Conservation (phyloP, 2,888 invertebrate species). For the Amiota mariae region DNA sequence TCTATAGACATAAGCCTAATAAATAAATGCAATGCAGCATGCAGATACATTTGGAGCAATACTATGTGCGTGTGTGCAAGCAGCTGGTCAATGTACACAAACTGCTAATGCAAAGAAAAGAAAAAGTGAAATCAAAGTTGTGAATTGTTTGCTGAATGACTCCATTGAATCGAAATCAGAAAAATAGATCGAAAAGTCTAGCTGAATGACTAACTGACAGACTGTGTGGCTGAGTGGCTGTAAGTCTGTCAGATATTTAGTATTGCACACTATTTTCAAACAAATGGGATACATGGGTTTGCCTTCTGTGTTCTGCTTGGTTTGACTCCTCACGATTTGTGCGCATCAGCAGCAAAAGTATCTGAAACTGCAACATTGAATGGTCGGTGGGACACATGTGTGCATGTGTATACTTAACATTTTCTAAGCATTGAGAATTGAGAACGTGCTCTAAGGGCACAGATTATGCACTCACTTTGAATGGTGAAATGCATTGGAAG, state of each 20-base stretch:
- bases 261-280: constrained; percentile 1
- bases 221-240: neutral
- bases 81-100: too few species aligned
- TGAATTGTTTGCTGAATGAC: constrained; percentile 1
- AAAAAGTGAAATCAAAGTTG: neutral
- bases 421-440: neutral
- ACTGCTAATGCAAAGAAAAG: too few species aligned
- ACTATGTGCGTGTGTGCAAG: too few species aligned
- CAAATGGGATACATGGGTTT: constrained; percentile 14
- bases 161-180: too few species aligned
- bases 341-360: neutral
- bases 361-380: constrained; percentile 4
- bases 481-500: constrained; percentile 33
- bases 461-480: constrained; percentile 14
- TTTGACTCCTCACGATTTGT: constrained; percentile 4
- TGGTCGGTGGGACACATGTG: neutral
- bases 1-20: too few species aligned
- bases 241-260: constrained; percentile 15
- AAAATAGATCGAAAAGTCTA: neutral
- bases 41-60: too few species aligned
- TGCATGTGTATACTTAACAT: neutral
- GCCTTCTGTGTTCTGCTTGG: neutral
- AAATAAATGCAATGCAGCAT: too few species aligned
- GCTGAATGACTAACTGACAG: neutral
- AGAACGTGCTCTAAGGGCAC: neutral